phyloP scores from a whole-genome alignment of 2,113 vertebrate genomes.

The Chamaea fasciata region DNA sequence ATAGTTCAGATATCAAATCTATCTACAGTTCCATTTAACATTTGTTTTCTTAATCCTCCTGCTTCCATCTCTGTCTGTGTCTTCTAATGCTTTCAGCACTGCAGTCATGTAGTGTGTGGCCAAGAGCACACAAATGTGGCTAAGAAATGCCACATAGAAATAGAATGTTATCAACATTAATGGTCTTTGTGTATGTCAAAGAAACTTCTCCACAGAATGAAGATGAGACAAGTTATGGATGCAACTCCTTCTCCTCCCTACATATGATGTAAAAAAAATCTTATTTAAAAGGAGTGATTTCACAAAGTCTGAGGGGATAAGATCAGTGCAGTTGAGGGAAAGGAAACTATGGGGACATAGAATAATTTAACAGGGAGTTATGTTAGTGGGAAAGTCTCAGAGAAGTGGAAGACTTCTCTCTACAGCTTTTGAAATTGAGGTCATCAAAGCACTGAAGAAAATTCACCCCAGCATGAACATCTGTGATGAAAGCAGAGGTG shows the following conservation, averaged over 20 bases:
- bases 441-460: neutral
- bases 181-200: neutral
- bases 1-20: constrained; percentile 12
- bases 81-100: neutral
- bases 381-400: neutral
- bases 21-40: neutral
- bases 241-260: neutral
- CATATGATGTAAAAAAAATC: neutral
- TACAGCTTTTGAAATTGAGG: neutral
- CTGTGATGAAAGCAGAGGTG: neutral
- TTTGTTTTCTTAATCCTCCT: constrained; percentile 13
- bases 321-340: neutral
- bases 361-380: neutral
- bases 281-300: neutral
- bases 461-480: neutral
- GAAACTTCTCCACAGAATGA: neutral
- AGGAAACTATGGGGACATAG: neutral
- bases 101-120: neutral
- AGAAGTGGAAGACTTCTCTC: neutral
- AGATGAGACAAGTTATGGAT: neutral
- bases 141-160: neutral
- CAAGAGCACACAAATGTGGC: neutral
- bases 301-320: neutral
- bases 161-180: neutral
- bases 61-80: neutral